Evolutionary conservation across 2,797 vertebrate genomes (phyloP).

Genomic region (Lagocephalus sceleratus): DNA sequence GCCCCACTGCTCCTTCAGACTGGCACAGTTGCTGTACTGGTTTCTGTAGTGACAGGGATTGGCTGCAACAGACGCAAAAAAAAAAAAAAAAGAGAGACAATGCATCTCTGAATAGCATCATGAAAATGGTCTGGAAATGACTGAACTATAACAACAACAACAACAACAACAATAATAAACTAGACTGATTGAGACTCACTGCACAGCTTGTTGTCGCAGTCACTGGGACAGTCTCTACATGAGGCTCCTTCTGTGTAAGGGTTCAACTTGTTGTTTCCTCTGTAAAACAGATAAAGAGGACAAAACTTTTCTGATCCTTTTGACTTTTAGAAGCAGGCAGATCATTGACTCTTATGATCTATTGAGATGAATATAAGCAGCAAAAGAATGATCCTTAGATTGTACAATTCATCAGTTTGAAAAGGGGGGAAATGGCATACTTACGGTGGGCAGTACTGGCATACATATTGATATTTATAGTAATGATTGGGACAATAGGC

Average conservation of each 20-base stretch:
- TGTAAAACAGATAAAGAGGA: slow-evolving; percentile 48
- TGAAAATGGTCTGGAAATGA: not conserved
- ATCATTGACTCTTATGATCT: no score
- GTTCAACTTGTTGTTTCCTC: slow-evolving; percentile 66
- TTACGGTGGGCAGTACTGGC: slow-evolving; percentile 80
- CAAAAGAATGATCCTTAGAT: no score
- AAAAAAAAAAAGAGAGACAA: not conserved
- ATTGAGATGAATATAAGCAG: no score
- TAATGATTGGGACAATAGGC: slow-evolving; percentile 45
- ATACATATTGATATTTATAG: slow-evolving; percentile 67
- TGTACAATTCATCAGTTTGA: no score
- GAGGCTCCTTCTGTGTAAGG: slow-evolving; percentile 67
- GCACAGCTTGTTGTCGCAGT: slow-evolving; percentile 74
- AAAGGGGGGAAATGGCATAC: slow-evolving; percentile 9
- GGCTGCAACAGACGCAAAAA: not conserved
- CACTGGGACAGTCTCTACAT: slow-evolving; percentile 72
- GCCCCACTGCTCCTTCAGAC: not conserved
- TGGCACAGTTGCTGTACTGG: not conserved
- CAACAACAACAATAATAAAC: not conserved
- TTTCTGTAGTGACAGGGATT: not conserved
- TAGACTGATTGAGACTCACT: slow-evolving; percentile 52
- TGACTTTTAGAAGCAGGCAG: no score
- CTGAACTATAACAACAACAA: no score
- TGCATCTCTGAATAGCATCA: not conserved
- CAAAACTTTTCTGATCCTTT: no score